Conservation (phyloP, 2,113 vertebrate genomes). For the Pyrgilauda ruficollis region DNA sequence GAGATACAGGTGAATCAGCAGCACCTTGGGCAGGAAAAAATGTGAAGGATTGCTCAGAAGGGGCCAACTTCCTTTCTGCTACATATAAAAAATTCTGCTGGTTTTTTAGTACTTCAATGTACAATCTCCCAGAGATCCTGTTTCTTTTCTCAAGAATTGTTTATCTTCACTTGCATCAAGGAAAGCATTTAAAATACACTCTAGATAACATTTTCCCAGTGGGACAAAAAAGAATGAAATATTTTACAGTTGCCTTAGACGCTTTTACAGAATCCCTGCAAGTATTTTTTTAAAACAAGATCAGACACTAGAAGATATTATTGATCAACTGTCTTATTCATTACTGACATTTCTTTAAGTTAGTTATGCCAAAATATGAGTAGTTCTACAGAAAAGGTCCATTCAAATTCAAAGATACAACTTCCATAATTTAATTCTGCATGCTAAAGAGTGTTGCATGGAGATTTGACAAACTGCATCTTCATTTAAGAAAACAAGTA, state of each 20-base stretch:
- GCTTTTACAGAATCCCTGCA: background rate
- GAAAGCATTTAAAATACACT: background rate
- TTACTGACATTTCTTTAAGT: background rate
- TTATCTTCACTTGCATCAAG: background rate
- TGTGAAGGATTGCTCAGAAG: background rate
- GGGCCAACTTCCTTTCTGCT: background rate
- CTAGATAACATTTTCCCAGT: background rate
- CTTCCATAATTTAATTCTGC: background rate
- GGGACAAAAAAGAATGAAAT: accelerated
- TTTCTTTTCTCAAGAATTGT: background rate
- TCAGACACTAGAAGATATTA: background rate
- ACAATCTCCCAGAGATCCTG: background rate
- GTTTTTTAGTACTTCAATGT: background rate
- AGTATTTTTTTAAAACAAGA: background rate
- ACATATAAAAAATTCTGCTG: background rate
- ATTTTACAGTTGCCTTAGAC: background rate
- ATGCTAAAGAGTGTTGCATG: accelerated
- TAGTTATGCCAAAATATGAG: background rate
- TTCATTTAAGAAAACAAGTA: background rate
- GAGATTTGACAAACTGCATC: background rate
- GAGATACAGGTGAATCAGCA: background rate
- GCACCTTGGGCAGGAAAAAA: background rate
- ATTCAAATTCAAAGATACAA: background rate
- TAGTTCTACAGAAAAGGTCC: background rate
- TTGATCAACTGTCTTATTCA: background rate